phyloP scores from a whole-genome alignment of 2,113 vertebrate species.

The Stigmatopora argus region DNA sequence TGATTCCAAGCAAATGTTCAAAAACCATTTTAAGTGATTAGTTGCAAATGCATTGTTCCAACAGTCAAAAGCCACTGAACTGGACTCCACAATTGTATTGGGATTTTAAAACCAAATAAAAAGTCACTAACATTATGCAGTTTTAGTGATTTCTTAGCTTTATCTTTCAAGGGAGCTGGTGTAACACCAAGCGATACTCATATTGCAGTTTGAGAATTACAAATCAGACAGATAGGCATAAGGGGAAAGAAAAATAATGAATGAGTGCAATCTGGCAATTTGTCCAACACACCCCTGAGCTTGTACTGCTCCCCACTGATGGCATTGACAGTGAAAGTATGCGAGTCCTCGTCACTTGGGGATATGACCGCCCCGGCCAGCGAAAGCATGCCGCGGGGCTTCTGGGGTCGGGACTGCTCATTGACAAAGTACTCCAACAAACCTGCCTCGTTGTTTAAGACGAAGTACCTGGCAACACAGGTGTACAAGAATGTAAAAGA shows the following conservation, averaged over 20 bases:
- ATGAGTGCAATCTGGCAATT: not conserved
- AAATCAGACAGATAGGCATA: no score
- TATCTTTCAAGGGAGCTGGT: not conserved
- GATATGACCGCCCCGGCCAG: conserved; percentile 96
- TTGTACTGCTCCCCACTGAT: conserved; percentile 98
- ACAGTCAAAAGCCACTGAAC: no score
- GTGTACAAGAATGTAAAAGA: not conserved
- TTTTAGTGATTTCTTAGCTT: not conserved
- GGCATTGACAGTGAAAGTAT: conserved; percentile 96
- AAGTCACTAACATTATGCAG: no score
- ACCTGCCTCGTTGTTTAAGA: conserved; percentile 92
- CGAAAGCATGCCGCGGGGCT: conserved; percentile 90
- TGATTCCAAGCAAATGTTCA: no score
- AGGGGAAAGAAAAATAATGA: not conserved
- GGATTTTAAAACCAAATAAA: no score
- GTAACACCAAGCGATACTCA: not conserved
- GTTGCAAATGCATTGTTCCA: no score
- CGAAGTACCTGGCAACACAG: conserved; percentile 81
- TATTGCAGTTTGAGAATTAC: not conserved
- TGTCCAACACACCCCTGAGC: conserved; percentile 79
- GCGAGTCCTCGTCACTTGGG: conserved; percentile 95
- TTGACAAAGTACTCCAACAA: conserved; percentile 97
- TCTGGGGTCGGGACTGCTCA: conserved; percentile 87
- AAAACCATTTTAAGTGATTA: no score
- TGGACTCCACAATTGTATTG: no score